Evolutionary conservation across 2,888 invertebrate species (phyloP).

Genomic region (Cryptosula pallasiana): DNA sequence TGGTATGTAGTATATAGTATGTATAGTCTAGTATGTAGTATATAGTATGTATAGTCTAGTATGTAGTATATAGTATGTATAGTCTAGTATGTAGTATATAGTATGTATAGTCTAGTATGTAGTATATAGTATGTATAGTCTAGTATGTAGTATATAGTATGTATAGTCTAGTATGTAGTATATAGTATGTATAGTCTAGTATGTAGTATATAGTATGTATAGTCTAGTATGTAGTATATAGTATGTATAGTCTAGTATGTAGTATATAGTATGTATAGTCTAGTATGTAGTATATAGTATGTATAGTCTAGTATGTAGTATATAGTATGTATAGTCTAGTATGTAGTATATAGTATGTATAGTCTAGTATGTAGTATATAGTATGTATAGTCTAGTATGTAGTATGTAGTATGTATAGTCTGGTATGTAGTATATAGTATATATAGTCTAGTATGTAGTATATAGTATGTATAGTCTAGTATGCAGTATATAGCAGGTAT

Average conservation of each 20-base stretch:
- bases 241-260: not conserved
- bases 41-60: no score
- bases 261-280: not conserved
- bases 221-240: not conserved
- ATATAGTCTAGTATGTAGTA: not conserved
- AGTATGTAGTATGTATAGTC: not conserved
- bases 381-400: not conserved
- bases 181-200: not conserved
- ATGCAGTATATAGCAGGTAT: not conserved
- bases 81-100: no score
- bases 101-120: no score
- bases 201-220: not conserved
- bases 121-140: not conserved
- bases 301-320: not conserved
- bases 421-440: not conserved
- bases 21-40: not conserved
- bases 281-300: not conserved
- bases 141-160: not conserved
- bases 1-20: not conserved
- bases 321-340: not conserved
- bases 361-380: not conserved
- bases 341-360: not conserved
- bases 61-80: no score
- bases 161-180: not conserved
- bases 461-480: not conserved